Conservation (phyloP, 1,140 invertebrate species). For the Brachystomella parvula region DNA sequence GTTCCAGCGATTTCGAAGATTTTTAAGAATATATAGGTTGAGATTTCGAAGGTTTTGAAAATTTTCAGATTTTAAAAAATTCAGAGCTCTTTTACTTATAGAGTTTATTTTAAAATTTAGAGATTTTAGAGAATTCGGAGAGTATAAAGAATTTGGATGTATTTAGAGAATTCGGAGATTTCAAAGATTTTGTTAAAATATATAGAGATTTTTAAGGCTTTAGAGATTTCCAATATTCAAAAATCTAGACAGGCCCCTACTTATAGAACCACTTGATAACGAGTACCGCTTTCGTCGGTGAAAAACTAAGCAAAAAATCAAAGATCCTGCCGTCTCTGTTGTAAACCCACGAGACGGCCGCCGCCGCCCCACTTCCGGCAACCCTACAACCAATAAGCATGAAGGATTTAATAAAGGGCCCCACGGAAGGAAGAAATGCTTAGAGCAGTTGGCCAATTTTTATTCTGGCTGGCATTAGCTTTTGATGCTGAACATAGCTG, state of each 20-base stretch:
- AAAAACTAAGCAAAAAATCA: not conserved
- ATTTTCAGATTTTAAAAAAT: no score
- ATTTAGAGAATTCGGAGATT: not conserved
- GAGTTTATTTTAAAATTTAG: no score
- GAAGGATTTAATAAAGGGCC: not conserved
- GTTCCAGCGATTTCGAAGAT: no score
- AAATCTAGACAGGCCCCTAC: not conserved
- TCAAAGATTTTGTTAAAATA: not conserved
- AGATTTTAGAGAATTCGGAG: no score
- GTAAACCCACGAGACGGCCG: not conserved
- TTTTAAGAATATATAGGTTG: no score
- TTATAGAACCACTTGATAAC: not conserved
- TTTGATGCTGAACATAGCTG: not conserved
- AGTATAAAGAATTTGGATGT: no score
- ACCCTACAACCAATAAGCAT: not conserved
- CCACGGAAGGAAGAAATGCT: no score
- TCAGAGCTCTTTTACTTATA: no score
- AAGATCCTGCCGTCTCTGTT: conserved; percentile 3
- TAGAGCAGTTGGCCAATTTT: not conserved
- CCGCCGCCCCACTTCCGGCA: conserved; percentile 5
- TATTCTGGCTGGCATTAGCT: not conserved
- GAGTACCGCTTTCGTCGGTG: not conserved
- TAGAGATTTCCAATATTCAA: no score
- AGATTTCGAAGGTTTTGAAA: no score
- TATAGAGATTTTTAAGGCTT: not conserved